Percentiles rank a stretch among this genome's conserved stretches.
Evolutionary conservation across 2,113 vertebrate genomes (phyloP).

Genomic region (Eurystomus gularis): DNA sequence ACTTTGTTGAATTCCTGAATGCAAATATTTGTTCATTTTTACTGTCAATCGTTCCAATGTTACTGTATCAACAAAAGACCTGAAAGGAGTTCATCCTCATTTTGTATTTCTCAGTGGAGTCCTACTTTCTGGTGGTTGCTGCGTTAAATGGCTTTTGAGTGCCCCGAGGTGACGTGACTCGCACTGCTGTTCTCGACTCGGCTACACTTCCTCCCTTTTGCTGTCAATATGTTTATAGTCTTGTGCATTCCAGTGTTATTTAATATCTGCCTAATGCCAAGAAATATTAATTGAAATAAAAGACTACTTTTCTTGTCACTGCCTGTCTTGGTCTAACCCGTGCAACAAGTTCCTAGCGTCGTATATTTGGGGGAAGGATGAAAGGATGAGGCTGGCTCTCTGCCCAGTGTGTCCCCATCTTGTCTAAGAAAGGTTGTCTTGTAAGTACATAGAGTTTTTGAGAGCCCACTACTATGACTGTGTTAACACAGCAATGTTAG

Average conservation of each 20-base stretch:
- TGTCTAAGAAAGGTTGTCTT: fast-evolving
- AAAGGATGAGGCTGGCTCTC: background rate
- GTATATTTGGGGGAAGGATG: background rate
- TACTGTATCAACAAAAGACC: constrained; percentile 70
- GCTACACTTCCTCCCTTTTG: constrained; percentile 41
- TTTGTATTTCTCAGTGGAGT: constrained; percentile 44
- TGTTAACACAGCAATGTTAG: background rate
- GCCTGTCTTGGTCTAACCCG: background rate
- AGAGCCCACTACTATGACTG: background rate
- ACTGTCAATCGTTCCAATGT: constrained; percentile 57
- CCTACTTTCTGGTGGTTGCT: constrained; percentile 23
- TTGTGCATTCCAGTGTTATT: constrained; percentile 68
- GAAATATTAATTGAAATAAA: constrained; percentile 66
- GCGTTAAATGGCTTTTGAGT: constrained; percentile 20
- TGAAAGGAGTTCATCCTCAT: constrained; percentile 49
- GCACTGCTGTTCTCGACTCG: constrained; percentile 24
- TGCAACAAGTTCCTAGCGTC: background rate
- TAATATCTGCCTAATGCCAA: constrained; percentile 69
- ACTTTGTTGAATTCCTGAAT: constrained; percentile 51
- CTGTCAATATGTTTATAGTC: constrained; percentile 57
- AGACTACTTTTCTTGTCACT: constrained; percentile 63
- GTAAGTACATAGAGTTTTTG: fast-evolving
- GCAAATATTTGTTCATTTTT: constrained; percentile 64
- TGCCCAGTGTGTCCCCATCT: fast-evolving
- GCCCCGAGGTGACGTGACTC: background rate